Conservation (phyloP, 2,113 vertebrate species). For the Delphinapterus leucas region DNA sequence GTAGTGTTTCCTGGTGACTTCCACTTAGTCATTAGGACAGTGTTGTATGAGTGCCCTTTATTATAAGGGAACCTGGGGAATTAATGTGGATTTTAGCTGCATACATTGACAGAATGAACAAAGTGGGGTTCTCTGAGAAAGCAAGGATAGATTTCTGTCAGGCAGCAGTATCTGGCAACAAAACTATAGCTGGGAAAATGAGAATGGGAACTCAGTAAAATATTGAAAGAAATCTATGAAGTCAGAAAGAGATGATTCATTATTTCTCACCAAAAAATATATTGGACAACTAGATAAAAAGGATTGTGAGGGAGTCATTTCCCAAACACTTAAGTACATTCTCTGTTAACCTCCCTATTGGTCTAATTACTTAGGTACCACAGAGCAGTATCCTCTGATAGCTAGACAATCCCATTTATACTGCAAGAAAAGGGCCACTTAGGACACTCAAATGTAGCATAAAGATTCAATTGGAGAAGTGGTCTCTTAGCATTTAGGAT, state of each 20-base stretch:
- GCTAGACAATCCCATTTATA: not conserved
- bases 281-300: slow-evolving; percentile 14
- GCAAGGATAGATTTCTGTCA: not conserved
- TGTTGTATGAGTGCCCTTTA: not conserved
- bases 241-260: not conserved
- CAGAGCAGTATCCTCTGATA: not conserved
- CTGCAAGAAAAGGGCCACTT: not conserved
- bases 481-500: not conserved
- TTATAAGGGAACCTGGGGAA: not conserved
- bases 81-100: not conserved
- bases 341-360: slow-evolving; percentile 25
- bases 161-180: not conserved
- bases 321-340: not conserved
- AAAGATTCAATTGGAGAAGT: not conserved
- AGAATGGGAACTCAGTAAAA: not conserved
- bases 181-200: not conserved
- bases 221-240: not conserved
- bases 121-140: not conserved
- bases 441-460: not conserved
- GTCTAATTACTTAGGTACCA: slow-evolving; percentile 39
- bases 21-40: not conserved
- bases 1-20: not conserved
- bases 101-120: not conserved
- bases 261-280: not conserved
- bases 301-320: not conserved